Evolutionary conservation across 2,888 invertebrate genomes (phyloP).

Genomic region (Carabus problematicus): DNA sequence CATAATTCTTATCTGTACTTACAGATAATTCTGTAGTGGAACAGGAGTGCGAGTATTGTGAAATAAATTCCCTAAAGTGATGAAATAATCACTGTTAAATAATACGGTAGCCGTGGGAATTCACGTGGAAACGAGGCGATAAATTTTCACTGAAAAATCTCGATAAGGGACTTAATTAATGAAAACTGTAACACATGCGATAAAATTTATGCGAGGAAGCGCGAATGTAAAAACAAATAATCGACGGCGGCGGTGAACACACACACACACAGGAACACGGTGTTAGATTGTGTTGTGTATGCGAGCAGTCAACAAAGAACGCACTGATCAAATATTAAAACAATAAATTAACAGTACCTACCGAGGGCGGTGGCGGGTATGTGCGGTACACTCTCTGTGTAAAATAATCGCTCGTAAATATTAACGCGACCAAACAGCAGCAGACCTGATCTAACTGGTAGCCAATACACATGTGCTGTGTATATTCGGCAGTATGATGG

Average conservation of each 20-base stretch:
- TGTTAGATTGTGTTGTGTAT: background rate
- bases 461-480: too few relatives aligned
- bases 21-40: too few relatives aligned
- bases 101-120: background rate
- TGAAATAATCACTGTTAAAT: slow-evolving; percentile 32
- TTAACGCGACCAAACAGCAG: too few relatives aligned
- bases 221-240: slow-evolving; percentile 36
- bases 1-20: too few relatives aligned
- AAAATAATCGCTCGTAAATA: too few relatives aligned
- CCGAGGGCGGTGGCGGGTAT: too few relatives aligned
- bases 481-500: too few relatives aligned
- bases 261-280: slow-evolving; percentile 9
- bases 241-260: background rate
- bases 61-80: slow-evolving; percentile 33
- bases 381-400: too few relatives aligned
- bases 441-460: too few relatives aligned
- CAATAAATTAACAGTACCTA: slow-evolving; percentile 31
- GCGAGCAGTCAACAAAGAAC: slow-evolving; percentile 18
- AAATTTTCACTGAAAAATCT: slow-evolving; percentile 36
- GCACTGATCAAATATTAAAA: slow-evolving; percentile 37
- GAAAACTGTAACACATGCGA: slow-evolving; percentile 41
- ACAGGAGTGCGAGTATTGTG: background rate
- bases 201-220: slow-evolving; percentile 35
- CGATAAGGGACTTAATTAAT: slow-evolving; percentile 40
- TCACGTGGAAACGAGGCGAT: slow-evolving; percentile 20